Evolutionary conservation across 1,140 invertebrate species (phyloP).

Genomic region (Caerostris extrusa): DNA sequence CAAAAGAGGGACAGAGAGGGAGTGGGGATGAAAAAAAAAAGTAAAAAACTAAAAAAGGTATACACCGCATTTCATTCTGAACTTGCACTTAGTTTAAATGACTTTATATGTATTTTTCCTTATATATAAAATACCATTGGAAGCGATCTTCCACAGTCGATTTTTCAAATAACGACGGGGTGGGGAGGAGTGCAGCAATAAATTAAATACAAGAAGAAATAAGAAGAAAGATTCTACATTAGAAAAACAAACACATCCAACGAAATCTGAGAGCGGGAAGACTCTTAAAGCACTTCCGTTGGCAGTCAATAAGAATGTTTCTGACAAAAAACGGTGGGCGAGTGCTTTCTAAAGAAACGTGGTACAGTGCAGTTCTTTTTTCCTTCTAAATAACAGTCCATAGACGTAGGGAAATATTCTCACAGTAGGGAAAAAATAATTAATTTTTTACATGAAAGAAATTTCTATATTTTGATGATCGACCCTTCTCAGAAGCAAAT

Average conservation of each 20-base stretch:
- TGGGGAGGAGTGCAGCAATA: neutral
- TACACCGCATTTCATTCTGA: slow-evolving; percentile 42
- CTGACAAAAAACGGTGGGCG: neutral
- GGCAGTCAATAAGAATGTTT: neutral
- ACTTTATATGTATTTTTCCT: slow-evolving; percentile 32
- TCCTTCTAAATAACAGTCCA: too few species aligned
- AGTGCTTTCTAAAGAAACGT: neutral
- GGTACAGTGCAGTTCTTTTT: neutral
- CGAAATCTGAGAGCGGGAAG: neutral
- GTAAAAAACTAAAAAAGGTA: neutral
- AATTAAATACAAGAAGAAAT: neutral
- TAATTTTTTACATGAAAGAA: too few species aligned
- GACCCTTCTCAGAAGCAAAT: too few species aligned
- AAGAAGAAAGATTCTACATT: neutral
- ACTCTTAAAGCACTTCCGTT: neutral
- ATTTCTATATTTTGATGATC: too few species aligned
- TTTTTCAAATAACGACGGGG: slow-evolving; percentile 27
- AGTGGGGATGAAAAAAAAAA: neutral
- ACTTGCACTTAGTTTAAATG: slow-evolving; percentile 43
- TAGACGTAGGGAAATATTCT: too few species aligned
- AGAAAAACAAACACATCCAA: neutral
- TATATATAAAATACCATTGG: neutral
- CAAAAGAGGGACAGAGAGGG: too few species aligned
- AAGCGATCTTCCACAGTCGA: neutral
- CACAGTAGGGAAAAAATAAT: too few species aligned